Conservation (phyloP, 2,888 invertebrate species). For the Oscheius onirici region DNA sequence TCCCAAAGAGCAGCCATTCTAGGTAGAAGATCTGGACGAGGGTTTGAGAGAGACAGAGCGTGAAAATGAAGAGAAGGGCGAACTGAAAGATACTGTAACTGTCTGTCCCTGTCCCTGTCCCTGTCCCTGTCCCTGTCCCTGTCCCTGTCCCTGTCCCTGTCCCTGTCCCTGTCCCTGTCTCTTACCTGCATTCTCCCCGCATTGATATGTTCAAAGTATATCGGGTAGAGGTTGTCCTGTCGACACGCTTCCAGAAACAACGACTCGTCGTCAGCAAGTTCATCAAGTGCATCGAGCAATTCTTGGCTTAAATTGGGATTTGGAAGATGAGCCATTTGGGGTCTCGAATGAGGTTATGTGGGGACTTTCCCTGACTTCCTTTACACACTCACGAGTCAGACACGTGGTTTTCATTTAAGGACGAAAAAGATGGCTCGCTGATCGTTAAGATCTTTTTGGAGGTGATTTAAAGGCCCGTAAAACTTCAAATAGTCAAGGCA, state of each 20-base stretch:
- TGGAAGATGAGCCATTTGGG: not conserved
- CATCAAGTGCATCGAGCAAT: conserved; percentile 28
- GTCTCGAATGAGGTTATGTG: not conserved
- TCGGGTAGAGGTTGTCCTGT: conserved; percentile 50
- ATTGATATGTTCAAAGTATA: conserved; percentile 59
- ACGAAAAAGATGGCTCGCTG: not conserved
- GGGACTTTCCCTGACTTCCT: conserved; percentile 1
- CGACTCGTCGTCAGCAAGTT: conserved; percentile 31
- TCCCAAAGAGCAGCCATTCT: conserved; percentile 34
- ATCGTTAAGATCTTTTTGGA: too few species aligned
- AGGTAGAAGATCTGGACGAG: conserved; percentile 26
- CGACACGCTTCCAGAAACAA: conserved; percentile 35
- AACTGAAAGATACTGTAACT: conserved; percentile 9
- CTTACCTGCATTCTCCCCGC: conserved; percentile 56
- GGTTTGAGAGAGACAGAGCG: conserved; percentile 31
- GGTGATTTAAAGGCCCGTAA: too few species aligned
- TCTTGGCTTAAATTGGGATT: conserved; percentile 30
- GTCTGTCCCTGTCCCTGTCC: too few species aligned
- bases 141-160: too few species aligned
- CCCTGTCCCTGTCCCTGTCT: too few species aligned
- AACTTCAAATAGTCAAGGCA: too few species aligned
- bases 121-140: too few species aligned
- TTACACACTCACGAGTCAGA: not conserved
- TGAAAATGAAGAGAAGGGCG: conserved; percentile 22
- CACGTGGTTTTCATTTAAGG: conserved; percentile 16